Conservation (phyloP, 2,113 vertebrate genomes). For the Bufo bufo region DNA sequence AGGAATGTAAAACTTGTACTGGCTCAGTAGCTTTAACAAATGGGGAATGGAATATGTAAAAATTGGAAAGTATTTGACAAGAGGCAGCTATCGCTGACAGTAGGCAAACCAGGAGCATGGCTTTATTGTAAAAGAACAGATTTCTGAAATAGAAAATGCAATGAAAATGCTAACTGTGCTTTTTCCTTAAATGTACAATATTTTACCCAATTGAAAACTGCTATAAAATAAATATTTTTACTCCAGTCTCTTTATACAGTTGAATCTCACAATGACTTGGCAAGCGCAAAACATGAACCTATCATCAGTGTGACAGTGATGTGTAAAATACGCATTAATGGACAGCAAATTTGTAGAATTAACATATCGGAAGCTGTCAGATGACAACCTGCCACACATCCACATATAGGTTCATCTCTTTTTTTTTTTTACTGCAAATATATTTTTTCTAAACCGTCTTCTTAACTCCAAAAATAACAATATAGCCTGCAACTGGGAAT, state of each 20-base stretch:
- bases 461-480: neutral
- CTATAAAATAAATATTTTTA: conserved; percentile 31
- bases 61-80: conserved; percentile 51
- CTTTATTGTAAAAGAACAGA: conserved; percentile 30
- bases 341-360: conserved; percentile 21
- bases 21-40: conserved; percentile 51
- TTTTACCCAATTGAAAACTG: neutral
- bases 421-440: neutral
- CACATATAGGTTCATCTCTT: neutral
- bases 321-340: conserved; percentile 36
- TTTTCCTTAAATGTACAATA: conserved; percentile 31
- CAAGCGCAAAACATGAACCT: conserved; percentile 14
- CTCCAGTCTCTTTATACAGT: neutral
- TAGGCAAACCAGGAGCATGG: conserved; percentile 12
- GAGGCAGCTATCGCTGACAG: conserved; percentile 43
- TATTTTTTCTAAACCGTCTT: neutral
- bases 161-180: neutral
- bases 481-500: neutral
- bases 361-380: conserved; percentile 36
- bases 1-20: conserved; percentile 47
- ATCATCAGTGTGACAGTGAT: conserved; percentile 41
- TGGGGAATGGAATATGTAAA: conserved; percentile 50
- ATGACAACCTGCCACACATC: conserved; percentile 14
- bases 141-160: conserved; percentile 31
- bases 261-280: conserved; percentile 10